Evolutionary conservation across 2,888 invertebrate species (phyloP).

Genomic region (Synergus gifuensis): DNA sequence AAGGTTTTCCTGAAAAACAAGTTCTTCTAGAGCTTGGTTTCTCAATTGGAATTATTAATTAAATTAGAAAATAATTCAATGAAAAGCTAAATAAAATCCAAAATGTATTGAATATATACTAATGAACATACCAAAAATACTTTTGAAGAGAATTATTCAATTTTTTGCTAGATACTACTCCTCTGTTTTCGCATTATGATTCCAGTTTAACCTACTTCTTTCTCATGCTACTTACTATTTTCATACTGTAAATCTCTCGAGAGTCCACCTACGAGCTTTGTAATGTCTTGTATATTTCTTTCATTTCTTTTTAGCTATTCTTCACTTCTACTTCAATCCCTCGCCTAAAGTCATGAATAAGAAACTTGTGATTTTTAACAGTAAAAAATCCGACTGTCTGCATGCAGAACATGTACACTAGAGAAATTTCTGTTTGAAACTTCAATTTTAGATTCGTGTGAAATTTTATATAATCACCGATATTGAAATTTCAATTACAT

Average conservation of each 20-base stretch:
- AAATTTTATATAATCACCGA: too few relatives aligned
- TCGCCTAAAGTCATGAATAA: constrained; percentile 16
- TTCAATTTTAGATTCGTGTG: too few relatives aligned
- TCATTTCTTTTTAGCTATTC: constrained; percentile 21
- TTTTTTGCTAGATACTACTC: not conserved
- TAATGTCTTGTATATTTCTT: constrained; percentile 26
- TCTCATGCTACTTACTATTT: constrained; percentile 9
- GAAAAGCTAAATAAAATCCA: not conserved
- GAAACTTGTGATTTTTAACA: constrained; percentile 12
- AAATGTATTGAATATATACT: not conserved
- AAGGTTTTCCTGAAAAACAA: not conserved
- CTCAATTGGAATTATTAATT: not conserved
- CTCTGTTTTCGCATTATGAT: constrained; percentile 6
- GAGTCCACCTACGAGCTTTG: constrained; percentile 29
- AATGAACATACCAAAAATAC: not conserved
- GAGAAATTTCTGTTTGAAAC: too few relatives aligned
- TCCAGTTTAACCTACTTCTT: constrained; percentile 38
- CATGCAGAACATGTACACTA: constrained; percentile 5
- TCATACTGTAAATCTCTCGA: constrained; percentile 30
- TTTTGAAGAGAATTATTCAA: not conserved
- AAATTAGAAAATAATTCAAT: not conserved
- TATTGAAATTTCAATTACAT: not conserved
- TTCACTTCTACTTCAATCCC: constrained; percentile 17
- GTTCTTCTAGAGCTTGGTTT: not conserved
- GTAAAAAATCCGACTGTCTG: not conserved